Base-by-base conservation (phyloP, 2,113 vertebrate genomes). In the Oxyruncus cristatus region DNA sequence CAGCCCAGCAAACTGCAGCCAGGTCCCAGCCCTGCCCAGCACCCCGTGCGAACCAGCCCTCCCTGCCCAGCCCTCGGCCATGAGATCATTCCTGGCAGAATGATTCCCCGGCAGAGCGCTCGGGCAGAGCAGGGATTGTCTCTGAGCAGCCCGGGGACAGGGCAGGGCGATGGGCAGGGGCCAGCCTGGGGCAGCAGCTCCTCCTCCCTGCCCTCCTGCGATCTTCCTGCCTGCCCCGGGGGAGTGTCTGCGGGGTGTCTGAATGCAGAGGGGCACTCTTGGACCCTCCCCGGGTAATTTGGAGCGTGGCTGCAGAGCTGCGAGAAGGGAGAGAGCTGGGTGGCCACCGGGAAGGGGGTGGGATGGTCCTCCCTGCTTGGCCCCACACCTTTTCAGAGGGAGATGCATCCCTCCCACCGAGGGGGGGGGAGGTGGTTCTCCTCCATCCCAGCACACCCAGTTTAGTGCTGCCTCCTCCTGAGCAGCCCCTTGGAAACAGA, bases 1-100 rank as follows among this genome's bases (percentile, higher is more conserved):
- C 79, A 95, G 49, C 49, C 3, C 22, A 35, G 44, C 53, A 5
- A 12, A 14, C 2, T 4, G 33, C 33, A 12, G 81, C 86, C 92
- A 89, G 79, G 56, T 62, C 89, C 52, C 88, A n/a, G 93, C 86
- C 89, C 96, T 92, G 95, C 90, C 81, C 89, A 27, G 8, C 33
- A 2, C 76, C 77, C 78, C n/a, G 50, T 83, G 75, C 37, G 78
- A 47, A 68, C 41, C 92, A 44, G 68, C 91, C 66, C 78, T 70
- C 27, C 37, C 47, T 70, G 59, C 5, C 78, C 76, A 2, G 33
- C 14, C 65, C 27, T 39, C 35, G 7, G 92, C 88, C 59, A 1
- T 92, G 96, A 96, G 90, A 18, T 95, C 91, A 95, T 74, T 37
- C 17, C 89, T 37, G 92, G 74, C 85, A n/a, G n/a, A n/a, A n/a